Base-by-base conservation (phyloP, 2,888 invertebrate genomes). In the Acleris sparsana region DNA sequence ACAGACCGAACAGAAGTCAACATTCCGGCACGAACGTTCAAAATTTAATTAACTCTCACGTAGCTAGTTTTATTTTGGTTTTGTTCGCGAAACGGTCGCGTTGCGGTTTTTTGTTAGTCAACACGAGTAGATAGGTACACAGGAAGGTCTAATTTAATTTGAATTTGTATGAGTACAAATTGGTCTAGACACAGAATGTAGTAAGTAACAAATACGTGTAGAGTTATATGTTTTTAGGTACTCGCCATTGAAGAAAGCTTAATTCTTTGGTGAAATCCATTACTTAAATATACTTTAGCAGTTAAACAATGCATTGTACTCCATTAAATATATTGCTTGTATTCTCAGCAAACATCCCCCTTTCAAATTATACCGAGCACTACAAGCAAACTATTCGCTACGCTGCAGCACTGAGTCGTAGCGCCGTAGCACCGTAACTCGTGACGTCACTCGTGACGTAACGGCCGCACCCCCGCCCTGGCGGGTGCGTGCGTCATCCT, bases 381-480 rank as follows among this genome's bases (percentile, higher is more conserved):
- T 62, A 59, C 53, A 70, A 60, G 69, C 69, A 72, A 69, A 29
- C 20, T 13, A 76, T 67, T 67, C 61, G 68, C 72, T 69, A 69
- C 76, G 57, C 62, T 75, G 75, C 77, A 79, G 75, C 73, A 67
- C 49, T 22, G 53, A 22, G 53, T 55, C 74, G 80, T 80, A 79
- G 78, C 76, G 39, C 63, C 75, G 74, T 77, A 78, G 75, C 72
- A 63, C 48, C 55, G 59, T 55, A 62, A 62, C 71, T 64, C 69
- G 70, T 84, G 87, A 86, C 86, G 85, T 84, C 80, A 85, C 79
- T 69, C 70, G 81, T 90, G 90, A 90, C 87, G 90, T 88, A 83
- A 88, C 81, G 71, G 73, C 79, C 86, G 81, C 84, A 78, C 85
- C 84, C 82, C 85, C 82, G 71, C 77, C 78, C 75, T 73, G 62